A percentile compares a stretch with the other conserved stretches of the same genome.
phyloP scores from a whole-genome alignment of 2,113 vertebrate genomes.

The Syngnathus scovelli region DNA sequence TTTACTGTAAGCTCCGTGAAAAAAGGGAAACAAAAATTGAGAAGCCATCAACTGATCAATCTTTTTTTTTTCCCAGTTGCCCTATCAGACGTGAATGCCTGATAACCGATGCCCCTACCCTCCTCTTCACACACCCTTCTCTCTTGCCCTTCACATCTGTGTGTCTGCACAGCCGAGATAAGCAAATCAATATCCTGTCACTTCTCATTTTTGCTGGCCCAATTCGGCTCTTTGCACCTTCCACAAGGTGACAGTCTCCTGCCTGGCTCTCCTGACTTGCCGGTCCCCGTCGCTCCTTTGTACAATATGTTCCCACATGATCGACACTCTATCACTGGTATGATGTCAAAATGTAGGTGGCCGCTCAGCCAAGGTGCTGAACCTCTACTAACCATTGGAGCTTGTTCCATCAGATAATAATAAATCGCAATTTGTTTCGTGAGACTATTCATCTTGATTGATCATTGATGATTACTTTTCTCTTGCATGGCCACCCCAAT shows the following conservation, averaged over 20 bases:
- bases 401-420: conserved; percentile 32
- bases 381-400: conserved; percentile 2
- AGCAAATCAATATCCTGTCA: conserved; percentile 82
- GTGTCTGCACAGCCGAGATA: conserved; percentile 76
- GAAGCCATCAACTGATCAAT: conserved; percentile 73
- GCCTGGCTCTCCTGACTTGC: conserved; percentile 55
- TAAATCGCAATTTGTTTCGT: conserved; percentile 9
- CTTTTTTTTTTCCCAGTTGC: conserved; percentile 47
- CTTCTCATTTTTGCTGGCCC: conserved; percentile 77
- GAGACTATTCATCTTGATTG: conserved; percentile 22
- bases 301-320: conserved; percentile 58
- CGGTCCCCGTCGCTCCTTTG: conserved; percentile 55
- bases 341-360: conserved; percentile 23
- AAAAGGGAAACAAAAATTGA: conserved; percentile 71
- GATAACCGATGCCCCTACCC: conserved; percentile 67
- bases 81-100: conserved; percentile 71
- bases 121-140: conserved; percentile 20
- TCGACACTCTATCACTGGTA: conserved; percentile 35
- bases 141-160: conserved; percentile 73
- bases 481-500: conserved; percentile 2
- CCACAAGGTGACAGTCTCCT: conserved; percentile 73
- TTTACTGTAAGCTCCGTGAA: conserved; percentile 59
- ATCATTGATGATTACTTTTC: conserved; percentile 18
- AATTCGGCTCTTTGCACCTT: conserved; percentile 73
- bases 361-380: neutral